Percentiles rank a stretch among this genome's conserved stretches.
These are phyloP conservation scores for Acyrthosiphon pisum DNA, from an alignment of 1,140 invertebrate species.

Conservation along the genomic window DNA sequence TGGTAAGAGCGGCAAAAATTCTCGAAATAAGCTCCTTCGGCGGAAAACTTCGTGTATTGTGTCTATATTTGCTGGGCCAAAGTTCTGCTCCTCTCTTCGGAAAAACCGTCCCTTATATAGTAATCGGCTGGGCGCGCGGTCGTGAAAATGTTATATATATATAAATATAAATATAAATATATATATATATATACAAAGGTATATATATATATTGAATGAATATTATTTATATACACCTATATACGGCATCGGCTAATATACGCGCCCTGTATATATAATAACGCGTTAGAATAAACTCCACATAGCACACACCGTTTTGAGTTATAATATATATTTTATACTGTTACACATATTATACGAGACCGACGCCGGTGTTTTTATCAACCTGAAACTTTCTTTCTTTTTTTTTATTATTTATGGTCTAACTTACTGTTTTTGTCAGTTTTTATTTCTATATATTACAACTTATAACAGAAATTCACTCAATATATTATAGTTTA, in stretches of 20 bases:
- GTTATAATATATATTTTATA: not conserved
- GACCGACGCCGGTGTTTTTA: not conserved
- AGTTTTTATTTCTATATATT: not conserved
- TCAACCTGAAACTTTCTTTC: not conserved
- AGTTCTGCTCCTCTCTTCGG: not conserved
- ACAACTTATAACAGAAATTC: not conserved
- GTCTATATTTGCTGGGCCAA: not conserved
- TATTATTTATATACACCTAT: not conserved
- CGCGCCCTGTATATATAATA: not conserved
- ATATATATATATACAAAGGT: no score
- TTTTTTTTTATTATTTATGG: not conserved
- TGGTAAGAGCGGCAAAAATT: not conserved
- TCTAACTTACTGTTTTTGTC: not conserved
- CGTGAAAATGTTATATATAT: not conserved
- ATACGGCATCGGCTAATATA: not conserved
- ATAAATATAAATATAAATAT: no score
- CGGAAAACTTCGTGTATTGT: not conserved
- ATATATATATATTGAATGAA: not conserved
- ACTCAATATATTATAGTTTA: not conserved
- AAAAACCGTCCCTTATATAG: not conserved
- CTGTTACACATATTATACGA: not conserved
- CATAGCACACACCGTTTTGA: not conserved
- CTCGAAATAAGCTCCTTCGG: not conserved
- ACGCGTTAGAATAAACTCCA: not conserved
- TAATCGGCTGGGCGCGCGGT: not conserved